Conservation (phyloP, 2,113 vertebrate genomes). For the Fregata magnificens region DNA sequence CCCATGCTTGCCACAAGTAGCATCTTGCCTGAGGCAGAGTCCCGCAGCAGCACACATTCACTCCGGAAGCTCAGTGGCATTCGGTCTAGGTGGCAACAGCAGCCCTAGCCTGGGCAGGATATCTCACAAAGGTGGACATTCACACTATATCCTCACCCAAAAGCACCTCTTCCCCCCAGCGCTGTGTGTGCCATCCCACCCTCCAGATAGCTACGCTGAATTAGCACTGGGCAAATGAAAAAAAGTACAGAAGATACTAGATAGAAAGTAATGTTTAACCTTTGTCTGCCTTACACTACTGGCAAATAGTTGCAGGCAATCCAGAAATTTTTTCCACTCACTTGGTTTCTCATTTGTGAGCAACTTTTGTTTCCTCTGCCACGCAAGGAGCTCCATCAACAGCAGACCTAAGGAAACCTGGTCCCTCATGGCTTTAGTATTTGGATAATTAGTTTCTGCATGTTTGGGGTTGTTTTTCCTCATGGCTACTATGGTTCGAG, state of each 20-base stretch:
- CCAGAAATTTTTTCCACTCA: not conserved
- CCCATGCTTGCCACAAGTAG: fast-evolving
- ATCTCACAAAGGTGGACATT: not conserved
- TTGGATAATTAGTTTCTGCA: not conserved
- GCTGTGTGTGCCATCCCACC: not conserved
- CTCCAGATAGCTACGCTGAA: not conserved
- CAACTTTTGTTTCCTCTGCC: not conserved
- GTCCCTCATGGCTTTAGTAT: not conserved
- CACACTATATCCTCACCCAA: not conserved
- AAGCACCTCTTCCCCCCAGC: not conserved
- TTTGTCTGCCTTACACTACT: not conserved
- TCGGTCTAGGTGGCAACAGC: not conserved
- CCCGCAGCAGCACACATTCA: fast-evolving
- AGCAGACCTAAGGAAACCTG: not conserved
- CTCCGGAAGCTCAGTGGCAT: not conserved
- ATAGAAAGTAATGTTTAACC: not conserved
- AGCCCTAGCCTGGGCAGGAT: not conserved
- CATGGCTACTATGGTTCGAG: not conserved
- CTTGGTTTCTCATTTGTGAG: not conserved
- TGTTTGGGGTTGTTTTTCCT: not conserved
- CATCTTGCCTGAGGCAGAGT: not conserved
- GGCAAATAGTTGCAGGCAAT: not conserved
- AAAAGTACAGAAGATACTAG: not conserved
- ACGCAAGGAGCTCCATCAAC: not conserved
- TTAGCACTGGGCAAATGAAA: not conserved